Evolutionary conservation across 2,888 invertebrate species (phyloP).

Genomic region (Chorisops tibialis): DNA sequence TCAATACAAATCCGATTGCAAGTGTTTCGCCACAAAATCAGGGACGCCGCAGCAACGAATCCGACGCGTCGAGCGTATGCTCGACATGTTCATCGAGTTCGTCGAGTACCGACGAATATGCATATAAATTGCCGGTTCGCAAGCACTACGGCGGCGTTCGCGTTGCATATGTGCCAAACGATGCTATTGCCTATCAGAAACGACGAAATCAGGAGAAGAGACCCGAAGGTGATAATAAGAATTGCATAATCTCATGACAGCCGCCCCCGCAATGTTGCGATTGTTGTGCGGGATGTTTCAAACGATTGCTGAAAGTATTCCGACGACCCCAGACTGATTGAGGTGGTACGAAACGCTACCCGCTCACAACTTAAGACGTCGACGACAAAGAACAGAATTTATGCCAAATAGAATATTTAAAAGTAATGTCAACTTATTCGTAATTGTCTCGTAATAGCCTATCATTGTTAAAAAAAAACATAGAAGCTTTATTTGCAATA

Average conservation of each 20-base stretch:
- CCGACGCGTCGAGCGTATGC: constrained; percentile 76
- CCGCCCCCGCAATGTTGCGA: constrained; percentile 26
- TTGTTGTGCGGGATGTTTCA: constrained; percentile 29
- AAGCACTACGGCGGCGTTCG: constrained; percentile 85
- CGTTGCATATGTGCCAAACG: constrained; percentile 91
- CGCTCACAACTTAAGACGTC: too few species aligned
- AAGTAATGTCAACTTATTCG: too few species aligned
- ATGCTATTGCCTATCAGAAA: constrained; percentile 79
- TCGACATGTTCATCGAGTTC: constrained; percentile 86
- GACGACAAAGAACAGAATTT: background rate
- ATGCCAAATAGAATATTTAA: background rate
- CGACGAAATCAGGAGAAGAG: constrained; percentile 56
- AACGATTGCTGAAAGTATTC: constrained; percentile 17
- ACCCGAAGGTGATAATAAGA: constrained; percentile 60
- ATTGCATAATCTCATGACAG: constrained; percentile 82
- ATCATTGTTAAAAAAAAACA: background rate
- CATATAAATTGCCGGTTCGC: constrained; percentile 79
- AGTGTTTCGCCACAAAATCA: background rate
- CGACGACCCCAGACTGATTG: constrained; percentile 1
- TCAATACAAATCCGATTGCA: constrained; percentile 46
- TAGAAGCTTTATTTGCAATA: constrained; percentile 21
- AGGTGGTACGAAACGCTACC: background rate
- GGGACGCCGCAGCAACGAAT: constrained; percentile 50
- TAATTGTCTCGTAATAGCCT: background rate
- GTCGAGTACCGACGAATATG: constrained; percentile 85